Base-by-base conservation (phyloP, 1,140 invertebrate species). In the Notospermus geniculatus region DNA sequence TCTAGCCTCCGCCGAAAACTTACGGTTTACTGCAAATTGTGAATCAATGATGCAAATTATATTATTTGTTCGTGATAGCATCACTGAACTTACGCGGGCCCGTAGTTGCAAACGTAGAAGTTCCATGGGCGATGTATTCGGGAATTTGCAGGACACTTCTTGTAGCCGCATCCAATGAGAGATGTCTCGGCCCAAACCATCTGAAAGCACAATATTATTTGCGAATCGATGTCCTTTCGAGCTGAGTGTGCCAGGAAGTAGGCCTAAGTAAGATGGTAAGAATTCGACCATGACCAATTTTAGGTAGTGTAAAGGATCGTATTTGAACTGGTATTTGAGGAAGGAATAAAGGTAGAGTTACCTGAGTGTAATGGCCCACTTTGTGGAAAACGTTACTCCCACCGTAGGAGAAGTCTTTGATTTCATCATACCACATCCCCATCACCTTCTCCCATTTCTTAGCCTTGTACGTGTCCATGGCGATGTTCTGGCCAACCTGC, bases 351-450 rank as follows among this genome's bases (percentile, higher is more conserved):
- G n/a, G 23, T 63, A 45, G 59, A 61, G 30, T 57, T 19, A 71
- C 69, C 65, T 72, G 71, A 23, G 71, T 72, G 60, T 63, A 72
- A 50, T 72, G 71, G 4, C 71, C 71, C 15, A 72, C 55, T 7
- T 63, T 59, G 23, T 28, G 13, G 2, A 68, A 62, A 1, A 36
- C 23, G 27, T 66, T 65, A 17, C 29, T 56, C 22, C 28, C 36
- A 0, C 63, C 64, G 45, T 63, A 70, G 0, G 54, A 46, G 25
- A 71, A 70, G 23, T 65, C 55, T 2, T 52, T 60, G 2, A 60
- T 59, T 45, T 72, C 71, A 22, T 54, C 32, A 27, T 70, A 55
- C 64, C 67, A 72, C 43, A 65, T 30, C 11, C 50, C 28, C 0
- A 72, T 62, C 4, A 60, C 64, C 2, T 28, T 30, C n/a, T 58